Base-by-base conservation (phyloP, 1,140 invertebrate genomes). In the Eupristina koningsbergeri region DNA sequence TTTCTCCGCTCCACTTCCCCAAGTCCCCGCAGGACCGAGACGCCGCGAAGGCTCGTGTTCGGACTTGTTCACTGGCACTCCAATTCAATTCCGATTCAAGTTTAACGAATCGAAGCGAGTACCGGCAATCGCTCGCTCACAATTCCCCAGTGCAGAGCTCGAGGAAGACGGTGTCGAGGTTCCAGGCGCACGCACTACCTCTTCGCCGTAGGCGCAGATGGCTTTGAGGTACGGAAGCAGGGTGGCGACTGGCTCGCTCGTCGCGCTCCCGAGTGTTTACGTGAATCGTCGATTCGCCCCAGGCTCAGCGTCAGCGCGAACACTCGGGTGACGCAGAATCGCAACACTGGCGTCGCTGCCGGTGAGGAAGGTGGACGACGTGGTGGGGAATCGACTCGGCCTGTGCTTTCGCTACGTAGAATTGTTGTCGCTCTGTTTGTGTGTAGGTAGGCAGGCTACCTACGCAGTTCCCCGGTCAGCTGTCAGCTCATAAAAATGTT, bases 231-330 rank as follows among this genome's bases (percentile, higher is more conserved):
- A n/a, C n/a, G n/a, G n/a, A n/a, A n/a, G n/a, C n/a, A n/a, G n/a
- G n/a, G n/a, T n/a, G n/a, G n/a, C 29, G 61, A 34, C 61, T 34
- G 29, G 34, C n/a, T n/a, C n/a, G 13, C 0, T 29, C 61, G 61
- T 11, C 61, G 29, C n/a, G 6, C 7, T 29, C n/a, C 31, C 34
- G 64, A 39, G 26, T 78, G 58, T 78, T 78, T 63, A 78, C 75
- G 75, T 61, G 75, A 77, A 31, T 39, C 34, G 50, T 31, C n/a
- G n/a, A n/a, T n/a, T 63, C 34, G 53, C 61, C 75, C 34, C 75
- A 39, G 34, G 74, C 11, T 36, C 75, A 53, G 75, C 75, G 77
- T 41, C 76, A 36, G n/a, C 34, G 64, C 29, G 29, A 29, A 29
- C 22, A 6, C 41, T 45, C 41, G 41, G 13, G 0, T 64, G 8